A percentile compares a stretch with the other conserved stretches of the same genome.
These are phyloP conservation scores for Furcifer pardalis DNA, from an alignment of 2,797 vertebrate species.

Conservation along the genomic window DNA sequence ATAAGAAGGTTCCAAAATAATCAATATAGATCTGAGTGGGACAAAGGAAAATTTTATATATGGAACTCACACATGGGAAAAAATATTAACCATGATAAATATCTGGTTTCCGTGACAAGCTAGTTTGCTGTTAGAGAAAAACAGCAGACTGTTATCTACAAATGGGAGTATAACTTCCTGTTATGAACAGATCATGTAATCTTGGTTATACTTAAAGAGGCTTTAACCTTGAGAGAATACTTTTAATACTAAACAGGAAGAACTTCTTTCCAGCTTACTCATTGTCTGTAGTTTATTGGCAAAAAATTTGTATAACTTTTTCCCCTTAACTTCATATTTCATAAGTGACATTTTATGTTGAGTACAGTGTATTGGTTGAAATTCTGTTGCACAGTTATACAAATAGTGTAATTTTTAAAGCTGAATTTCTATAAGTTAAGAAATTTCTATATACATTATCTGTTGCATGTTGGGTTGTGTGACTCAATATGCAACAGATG, in stretches of 20 bases:
- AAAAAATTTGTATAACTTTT: too few relatives aligned
- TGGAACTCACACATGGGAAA: background rate
- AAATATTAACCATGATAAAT: conserved; percentile 18
- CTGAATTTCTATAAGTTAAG: too few relatives aligned
- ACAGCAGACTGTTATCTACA: conserved; percentile 16
- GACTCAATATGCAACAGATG: too few relatives aligned
- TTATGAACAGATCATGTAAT: background rate
- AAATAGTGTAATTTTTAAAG: too few relatives aligned
- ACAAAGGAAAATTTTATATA: conserved; percentile 2
- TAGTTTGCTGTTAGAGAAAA: conserved; percentile 25
- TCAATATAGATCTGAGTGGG: conserved; percentile 24
- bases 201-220: background rate
- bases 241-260: background rate
- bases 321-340: background rate
- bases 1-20: conserved; percentile 13
- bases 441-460: too few relatives aligned
- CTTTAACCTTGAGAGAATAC: background rate
- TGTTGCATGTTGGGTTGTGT: too few relatives aligned
- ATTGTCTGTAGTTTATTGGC: background rate
- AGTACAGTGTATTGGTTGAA: too few relatives aligned
- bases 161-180: background rate
- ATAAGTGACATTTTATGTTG: background rate
- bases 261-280: background rate
- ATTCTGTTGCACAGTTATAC: too few relatives aligned
- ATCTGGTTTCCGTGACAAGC: conserved; percentile 23